Base-by-base conservation (phyloP, 2,113 vertebrate genomes). In the Perognathus longimembris region DNA sequence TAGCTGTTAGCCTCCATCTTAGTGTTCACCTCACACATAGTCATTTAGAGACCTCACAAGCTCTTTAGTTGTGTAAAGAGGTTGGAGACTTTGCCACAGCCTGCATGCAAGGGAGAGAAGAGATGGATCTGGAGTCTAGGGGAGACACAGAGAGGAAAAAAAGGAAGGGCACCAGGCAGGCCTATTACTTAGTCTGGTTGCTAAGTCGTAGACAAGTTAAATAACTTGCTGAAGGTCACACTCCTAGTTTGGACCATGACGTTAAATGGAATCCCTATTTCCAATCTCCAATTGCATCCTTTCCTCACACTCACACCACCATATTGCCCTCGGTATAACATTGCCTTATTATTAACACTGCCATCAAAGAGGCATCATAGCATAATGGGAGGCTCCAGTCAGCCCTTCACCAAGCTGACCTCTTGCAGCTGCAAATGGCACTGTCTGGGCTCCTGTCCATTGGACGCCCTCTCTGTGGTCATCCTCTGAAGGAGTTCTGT, bases 351-450 rank as follows among this genome's bases (percentile, higher is more conserved):
- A 10, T 32, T 36, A 15, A 40, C 22, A 34, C 32, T 9, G 2
- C 12, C 7, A 4, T 3, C 0, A 2, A n/a, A 38, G 32, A 63
- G 32, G 14, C 15, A 30, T 42, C 11, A 1, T 22, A 15, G 40
- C 1, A 3, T 14, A 34, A 22, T 20, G 22, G 34, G 5, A 92
- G 45, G 3, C 9, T 42, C 3, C 71, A n/a, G 1, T 40, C 14
- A 20, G 26, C 18, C 10, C 64, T 79, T 36, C 67, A 42, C 61
- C 63, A 88, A 22, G 15, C 30, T 8, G 9, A 5, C n/a, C n/a
- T 34, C 12, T 66, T 26, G 9, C 30, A 34, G 12, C 30, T 12
- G 28, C 17, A 26, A 2, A 24, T 50, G 24, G 18, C 18, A 24
- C 74, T 74, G 63, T 34, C 34, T 12, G 32, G 3, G 6, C 40